Evolutionary conservation across 2,113 vertebrate species (phyloP).

Genomic region (Acrocephalus arundinaceus): DNA sequence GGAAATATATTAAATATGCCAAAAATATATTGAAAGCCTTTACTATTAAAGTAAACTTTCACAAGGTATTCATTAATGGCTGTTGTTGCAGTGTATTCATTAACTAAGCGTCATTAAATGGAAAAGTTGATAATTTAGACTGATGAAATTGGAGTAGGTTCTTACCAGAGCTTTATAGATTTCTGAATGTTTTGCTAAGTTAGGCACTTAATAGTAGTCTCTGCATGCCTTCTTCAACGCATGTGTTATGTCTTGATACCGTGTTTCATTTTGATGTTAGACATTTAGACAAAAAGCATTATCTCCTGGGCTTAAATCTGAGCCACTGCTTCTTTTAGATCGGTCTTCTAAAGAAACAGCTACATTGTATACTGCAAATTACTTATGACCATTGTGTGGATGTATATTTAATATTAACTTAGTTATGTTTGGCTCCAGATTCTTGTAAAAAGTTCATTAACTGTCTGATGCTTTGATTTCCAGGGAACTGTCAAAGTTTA

Average conservation of each 20-base stretch:
- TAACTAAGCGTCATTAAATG: neutral
- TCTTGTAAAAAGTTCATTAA: slow-evolving; percentile 12
- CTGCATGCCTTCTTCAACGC: neutral
- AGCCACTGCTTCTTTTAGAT: neutral
- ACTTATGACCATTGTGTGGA: neutral
- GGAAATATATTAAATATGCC: neutral
- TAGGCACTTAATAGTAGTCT: neutral
- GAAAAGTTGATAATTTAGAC: neutral
- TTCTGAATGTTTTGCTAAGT: neutral
- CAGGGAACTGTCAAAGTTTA: slow-evolving; percentile 96
- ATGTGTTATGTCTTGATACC: neutral
- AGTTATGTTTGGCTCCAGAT: neutral
- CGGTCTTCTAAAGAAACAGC: neutral
- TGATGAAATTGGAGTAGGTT: neutral
- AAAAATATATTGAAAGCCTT: neutral
- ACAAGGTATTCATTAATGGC: neutral
- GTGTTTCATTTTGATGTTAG: neutral
- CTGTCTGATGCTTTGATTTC: slow-evolving; percentile 30
- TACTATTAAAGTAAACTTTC: neutral
- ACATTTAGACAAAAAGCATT: neutral
- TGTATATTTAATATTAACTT: neutral
- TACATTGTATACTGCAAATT: neutral
- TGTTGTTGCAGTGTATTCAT: neutral
- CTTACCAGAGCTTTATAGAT: neutral
- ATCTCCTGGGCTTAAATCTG: neutral